A percentile compares a stretch with the other conserved stretches of the same genome.
These are phyloP conservation scores for Calliphora vicina DNA, from an alignment of 1,140 invertebrate species.

Conservation along the genomic window DNA sequence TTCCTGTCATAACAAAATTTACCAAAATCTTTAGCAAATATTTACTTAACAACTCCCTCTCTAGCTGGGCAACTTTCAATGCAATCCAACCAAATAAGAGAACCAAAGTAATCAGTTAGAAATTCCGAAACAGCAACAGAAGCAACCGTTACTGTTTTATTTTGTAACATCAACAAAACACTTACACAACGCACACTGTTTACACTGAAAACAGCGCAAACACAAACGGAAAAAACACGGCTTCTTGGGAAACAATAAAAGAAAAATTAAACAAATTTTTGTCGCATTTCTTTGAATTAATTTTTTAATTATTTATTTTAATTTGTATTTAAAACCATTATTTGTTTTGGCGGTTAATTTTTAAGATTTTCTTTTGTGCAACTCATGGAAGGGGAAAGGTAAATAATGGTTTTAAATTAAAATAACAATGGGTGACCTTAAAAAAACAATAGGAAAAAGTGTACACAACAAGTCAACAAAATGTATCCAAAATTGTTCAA, in stretches of 20 bases:
- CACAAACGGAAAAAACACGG: not conserved
- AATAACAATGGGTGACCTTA: not conserved
- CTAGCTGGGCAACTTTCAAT: too few relatives aligned
- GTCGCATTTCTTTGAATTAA: not conserved
- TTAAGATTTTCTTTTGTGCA: not conserved
- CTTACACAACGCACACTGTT: not conserved
- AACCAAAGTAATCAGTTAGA: too few relatives aligned
- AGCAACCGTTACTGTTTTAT: not conserved
- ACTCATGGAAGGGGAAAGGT: not conserved
- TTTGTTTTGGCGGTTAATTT: not conserved
- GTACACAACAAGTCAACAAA: too few relatives aligned
- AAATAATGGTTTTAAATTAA: not conserved
- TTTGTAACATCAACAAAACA: not conserved
- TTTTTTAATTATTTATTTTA: not conserved
- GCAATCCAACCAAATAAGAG: too few relatives aligned
- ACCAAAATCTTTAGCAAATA: too few relatives aligned
- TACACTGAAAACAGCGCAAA: too few relatives aligned
- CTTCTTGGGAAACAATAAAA: not conserved
- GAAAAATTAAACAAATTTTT: not conserved
- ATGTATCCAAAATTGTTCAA: too few relatives aligned
- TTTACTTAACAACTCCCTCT: too few relatives aligned
- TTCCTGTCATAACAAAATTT: too few relatives aligned
- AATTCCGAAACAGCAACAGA: not conserved
- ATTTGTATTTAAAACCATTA: not conserved
- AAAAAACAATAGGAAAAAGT: not conserved